Evolutionary conservation across 2,113 vertebrate genomes (phyloP).

Genomic region (Numenius arquata): DNA sequence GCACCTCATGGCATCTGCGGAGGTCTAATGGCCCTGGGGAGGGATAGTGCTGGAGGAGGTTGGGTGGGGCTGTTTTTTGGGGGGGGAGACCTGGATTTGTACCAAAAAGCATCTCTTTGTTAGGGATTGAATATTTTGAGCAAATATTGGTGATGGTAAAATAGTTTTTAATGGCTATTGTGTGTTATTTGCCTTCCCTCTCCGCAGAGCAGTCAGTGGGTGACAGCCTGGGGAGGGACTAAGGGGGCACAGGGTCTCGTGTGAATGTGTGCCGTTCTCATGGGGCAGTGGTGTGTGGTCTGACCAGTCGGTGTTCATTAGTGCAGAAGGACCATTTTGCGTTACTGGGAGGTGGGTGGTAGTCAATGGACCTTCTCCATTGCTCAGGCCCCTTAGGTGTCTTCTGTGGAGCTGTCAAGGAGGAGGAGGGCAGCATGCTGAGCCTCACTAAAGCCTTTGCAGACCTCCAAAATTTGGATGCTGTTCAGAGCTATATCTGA

Average conservation of each 20-base stretch:
- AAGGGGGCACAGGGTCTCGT: no score
- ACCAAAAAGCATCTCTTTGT: neutral
- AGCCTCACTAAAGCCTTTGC: neutral
- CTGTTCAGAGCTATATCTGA: neutral
- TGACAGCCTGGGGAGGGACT: no score
- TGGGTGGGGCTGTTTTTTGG: neutral
- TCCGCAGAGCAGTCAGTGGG: neutral
- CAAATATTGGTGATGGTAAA: neutral
- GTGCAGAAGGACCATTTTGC: neutral
- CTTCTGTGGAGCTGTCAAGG: neutral
- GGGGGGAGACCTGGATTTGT: neutral
- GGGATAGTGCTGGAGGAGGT: neutral
- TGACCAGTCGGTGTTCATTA: neutral
- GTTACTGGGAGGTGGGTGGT: neutral
- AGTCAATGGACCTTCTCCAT: neutral
- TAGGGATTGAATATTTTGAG: neutral
- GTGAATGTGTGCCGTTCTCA: neutral
- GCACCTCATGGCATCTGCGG: neutral
- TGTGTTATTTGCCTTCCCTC: neutral
- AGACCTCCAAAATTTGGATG: neutral
- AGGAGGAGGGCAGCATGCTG: neutral
- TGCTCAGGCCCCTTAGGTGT: neutral
- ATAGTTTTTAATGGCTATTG: accelerated
- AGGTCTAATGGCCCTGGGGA: neutral
- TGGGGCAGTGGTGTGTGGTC: neutral